Base-by-base conservation (phyloP, 2,888 invertebrate species). In the Agrotis puta region DNA sequence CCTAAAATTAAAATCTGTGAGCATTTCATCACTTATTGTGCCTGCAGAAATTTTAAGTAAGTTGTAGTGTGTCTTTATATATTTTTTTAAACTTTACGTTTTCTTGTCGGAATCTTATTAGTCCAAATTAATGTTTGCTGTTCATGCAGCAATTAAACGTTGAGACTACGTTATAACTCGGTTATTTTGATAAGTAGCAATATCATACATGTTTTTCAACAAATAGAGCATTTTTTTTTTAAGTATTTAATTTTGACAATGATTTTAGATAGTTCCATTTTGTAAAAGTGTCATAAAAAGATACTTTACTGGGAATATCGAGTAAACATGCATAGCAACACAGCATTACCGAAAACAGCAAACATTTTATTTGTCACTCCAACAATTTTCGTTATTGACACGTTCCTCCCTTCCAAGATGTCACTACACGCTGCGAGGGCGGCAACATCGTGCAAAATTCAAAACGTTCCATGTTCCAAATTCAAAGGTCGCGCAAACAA, bases 401-500 rank as follows among this genome's bases (percentile, higher is more conserved):
- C 81, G 73, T 82, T 73, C 62, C 77, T 81, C 83, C 82, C 78
- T 78, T 57, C 74, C 27, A 78, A 74, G 68, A 74, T 82, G 84
- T 84, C 84, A 84, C 74, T 83, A 84, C 83, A 81, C 57, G 79
- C 59, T 47, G 72, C 65, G 73, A 80, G 79, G 79, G 79, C 68
- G 83, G 72, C 64, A 81, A 80, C 73, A 74, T 85, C 74, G 83
- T 87, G 82, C 81, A 73, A 87, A 87, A 88, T 91, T 89, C 85
- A 88, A 90, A 89, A 86, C 82, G 83, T 87, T 88, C 84, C 78
- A 79, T 82, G 85, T 88, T 89, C 85, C 77, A 85, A 90, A 90
- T 90, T 90, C 85, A 82, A 90, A 89, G 85, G 85, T 87, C 87
- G 88, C 84, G 84, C 86, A 88, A 89, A 89, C 91, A 89, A 88